Base-by-base conservation (phyloP, 2,888 invertebrate species). In the Resseliella maxima region DNA sequence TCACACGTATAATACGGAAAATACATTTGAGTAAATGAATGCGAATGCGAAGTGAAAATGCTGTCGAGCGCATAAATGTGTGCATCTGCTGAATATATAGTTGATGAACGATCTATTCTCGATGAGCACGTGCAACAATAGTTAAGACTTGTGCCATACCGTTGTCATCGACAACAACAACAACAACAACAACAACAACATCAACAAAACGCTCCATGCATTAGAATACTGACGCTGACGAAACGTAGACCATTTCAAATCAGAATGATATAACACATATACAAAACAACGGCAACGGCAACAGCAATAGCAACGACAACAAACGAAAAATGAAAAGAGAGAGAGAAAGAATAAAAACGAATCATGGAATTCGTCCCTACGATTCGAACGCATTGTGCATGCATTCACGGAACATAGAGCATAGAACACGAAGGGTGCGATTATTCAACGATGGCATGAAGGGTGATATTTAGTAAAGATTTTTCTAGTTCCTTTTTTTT, bases 111-210 rank as follows among this genome's bases (percentile, higher is more conserved):
- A 72, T 72, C 72, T 72, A 72, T 72, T 72, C n/a, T n/a, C 72
- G 72, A 15, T 72, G 72, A 72, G 72, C 72, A 72, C 72, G 72
- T 72, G 72, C 72, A 72, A 72, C 15, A 72, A 72, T 72, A 72
- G 72, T 72, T 72, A 72, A 72, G 72, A 31, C 72, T 72, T 72
- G 72, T 72, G 72, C 72, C 72, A 72, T 72, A 72, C 72, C 72
- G 72, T 72, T 72, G 72, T 59, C 27, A 24, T 59, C 59, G 50
- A 27, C 59, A 12, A 8, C 41, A 12, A 15, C 46, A 18, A 15
- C 46, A 18, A 50, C 46, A 50, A 50, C 46, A 50, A 50, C 46
- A 50, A 21, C n/a, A n/a, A 21, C 50, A 50, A 50, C 21, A 59
- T 12, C 72, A 72, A 35, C 72, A 72, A 72, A 72, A 27, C 27